A percentile compares a stretch with the other conserved stretches of the same genome.
phyloP scores from a whole-genome alignment of 2,113 vertebrate species.

The Rafetus swinhoei region DNA sequence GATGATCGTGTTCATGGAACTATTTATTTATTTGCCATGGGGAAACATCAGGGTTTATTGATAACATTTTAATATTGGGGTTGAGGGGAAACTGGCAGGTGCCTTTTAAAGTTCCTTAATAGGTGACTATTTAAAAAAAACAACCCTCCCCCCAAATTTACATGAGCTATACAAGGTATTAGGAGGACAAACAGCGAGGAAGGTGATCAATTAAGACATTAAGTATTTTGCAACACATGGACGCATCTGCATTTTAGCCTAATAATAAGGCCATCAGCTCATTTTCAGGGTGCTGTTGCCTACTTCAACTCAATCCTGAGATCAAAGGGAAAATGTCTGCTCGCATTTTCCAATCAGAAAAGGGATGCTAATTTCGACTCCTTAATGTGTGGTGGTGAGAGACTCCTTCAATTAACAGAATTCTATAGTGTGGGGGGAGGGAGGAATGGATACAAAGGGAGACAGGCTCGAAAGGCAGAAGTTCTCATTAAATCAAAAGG shows the following conservation, averaged over 20 bases:
- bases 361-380: constrained; percentile 95
- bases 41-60: background rate
- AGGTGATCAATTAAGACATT: constrained; percentile 99
- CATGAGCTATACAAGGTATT: constrained; percentile 46
- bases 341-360: constrained; percentile 89
- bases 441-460: constrained; percentile 87
- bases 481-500: constrained; percentile 98
- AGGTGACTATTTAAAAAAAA: background rate
- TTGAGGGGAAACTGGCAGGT: background rate
- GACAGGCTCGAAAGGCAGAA: constrained; percentile 86
- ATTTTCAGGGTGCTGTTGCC: constrained; percentile 91
- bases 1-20: background rate
- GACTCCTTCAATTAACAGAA: constrained; percentile 99
- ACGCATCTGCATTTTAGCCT: constrained; percentile 89
- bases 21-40: background rate
- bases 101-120: background rate
- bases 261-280: constrained; percentile 98
- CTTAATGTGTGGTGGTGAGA: constrained; percentile 95
- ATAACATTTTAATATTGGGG: background rate
- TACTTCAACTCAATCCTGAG: constrained; percentile 87
- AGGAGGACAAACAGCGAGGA: constrained; percentile 81
- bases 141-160: background rate
- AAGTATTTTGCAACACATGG: constrained; percentile 96
- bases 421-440: constrained; percentile 89
- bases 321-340: constrained; percentile 92